Conservation (phyloP, 2,113 vertebrate species). For the Okapia johnstoni region DNA sequence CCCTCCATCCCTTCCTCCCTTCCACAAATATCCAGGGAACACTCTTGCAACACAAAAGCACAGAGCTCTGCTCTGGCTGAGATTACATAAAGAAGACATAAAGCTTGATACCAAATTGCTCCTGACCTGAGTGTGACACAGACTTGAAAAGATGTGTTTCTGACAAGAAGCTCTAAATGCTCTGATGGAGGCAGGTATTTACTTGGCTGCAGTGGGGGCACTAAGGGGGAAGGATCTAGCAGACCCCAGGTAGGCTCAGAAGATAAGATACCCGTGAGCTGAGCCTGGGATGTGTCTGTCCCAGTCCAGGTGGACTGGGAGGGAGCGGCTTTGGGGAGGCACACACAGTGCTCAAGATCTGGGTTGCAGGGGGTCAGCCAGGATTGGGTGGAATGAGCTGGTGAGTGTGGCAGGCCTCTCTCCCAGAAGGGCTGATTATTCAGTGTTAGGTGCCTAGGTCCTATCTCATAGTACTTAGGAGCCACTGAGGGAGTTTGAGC, state of each 20-base stretch:
- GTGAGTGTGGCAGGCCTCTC: not conserved
- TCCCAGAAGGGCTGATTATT: not conserved
- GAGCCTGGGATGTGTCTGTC: not conserved
- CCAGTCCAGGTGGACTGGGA: not conserved
- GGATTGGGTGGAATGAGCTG: not conserved
- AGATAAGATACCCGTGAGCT: not conserved
- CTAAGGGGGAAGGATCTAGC: not conserved
- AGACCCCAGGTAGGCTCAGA: not conserved
- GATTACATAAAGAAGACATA: not conserved
- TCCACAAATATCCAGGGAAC: not conserved
- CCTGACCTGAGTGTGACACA: not conserved
- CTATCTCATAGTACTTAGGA: not conserved
- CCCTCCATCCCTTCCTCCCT: not conserved
- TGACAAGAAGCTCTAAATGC: not conserved
- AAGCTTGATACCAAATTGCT: not conserved
- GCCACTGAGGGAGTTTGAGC: not conserved
- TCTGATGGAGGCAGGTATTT: not conserved
- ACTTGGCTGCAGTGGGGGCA: not conserved
- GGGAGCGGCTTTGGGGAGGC: not conserved
- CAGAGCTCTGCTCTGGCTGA: not conserved
- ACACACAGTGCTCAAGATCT: accelerated
- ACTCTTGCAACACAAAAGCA: not conserved
- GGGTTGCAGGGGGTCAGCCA: not conserved
- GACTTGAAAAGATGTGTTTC: not conserved
- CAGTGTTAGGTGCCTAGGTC: too few relatives aligned